A percentile compares a stretch with the other conserved stretches of the same genome.
phyloP scores from a whole-genome alignment of 2,113 vertebrate species.

The Psophia crepitans region DNA sequence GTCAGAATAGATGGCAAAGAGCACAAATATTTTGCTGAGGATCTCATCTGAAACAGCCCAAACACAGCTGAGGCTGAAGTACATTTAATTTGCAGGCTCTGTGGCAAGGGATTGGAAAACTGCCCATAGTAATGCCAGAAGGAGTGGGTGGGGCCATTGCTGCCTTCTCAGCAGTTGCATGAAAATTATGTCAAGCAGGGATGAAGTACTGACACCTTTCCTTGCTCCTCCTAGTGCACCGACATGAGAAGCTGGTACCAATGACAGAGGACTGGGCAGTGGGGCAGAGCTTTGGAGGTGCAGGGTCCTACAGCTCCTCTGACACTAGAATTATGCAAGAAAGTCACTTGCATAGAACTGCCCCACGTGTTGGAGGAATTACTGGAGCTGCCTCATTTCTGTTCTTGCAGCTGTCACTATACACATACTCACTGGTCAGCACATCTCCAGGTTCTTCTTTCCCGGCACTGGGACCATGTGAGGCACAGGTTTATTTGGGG shows the following conservation, averaged over 20 bases:
- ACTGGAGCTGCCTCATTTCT: not conserved
- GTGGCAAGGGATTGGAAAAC: not conserved
- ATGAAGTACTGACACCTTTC: not conserved
- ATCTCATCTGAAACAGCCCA: not conserved
- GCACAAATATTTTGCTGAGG: not conserved
- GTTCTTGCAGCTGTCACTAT: not conserved
- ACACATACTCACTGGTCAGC: not conserved
- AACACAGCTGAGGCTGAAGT: not conserved
- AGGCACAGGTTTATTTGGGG: not conserved
- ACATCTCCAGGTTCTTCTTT: not conserved
- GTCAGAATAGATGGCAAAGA: not conserved
- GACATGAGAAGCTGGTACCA: not conserved
- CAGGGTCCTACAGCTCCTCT: not conserved
- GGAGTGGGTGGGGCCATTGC: not conserved
- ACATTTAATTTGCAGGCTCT: not conserved
- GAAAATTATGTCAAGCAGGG: not conserved
- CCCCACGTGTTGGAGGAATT: accelerated
- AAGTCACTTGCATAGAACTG: not conserved
- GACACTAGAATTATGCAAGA: not conserved
- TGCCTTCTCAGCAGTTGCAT: not conserved
- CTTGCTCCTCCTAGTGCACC: not conserved
- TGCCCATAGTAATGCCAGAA: not conserved
- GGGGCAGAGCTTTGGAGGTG: not conserved
- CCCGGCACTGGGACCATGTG: not conserved
- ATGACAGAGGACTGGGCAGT: not conserved